Conservation (phyloP, 2,113 vertebrate genomes). For the Mustelus asterias region DNA sequence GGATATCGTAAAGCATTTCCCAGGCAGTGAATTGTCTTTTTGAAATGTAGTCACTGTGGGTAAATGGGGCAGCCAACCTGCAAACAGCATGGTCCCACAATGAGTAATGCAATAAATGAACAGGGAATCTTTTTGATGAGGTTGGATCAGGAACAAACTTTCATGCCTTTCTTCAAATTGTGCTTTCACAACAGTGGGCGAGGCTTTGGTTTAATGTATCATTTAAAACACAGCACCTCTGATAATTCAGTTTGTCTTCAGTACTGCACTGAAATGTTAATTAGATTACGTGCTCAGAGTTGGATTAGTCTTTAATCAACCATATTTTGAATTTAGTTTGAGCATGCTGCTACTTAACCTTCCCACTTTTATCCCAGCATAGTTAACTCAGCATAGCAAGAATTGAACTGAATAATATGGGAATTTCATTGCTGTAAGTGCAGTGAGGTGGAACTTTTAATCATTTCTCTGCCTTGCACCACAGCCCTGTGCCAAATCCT, state of each 20-base stretch:
- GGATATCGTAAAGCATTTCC: neutral
- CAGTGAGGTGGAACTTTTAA: neutral
- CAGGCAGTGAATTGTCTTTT: neutral
- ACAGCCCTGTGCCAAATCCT: neutral
- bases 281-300: neutral
- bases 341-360: neutral
- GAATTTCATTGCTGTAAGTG: neutral
- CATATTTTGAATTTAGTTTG: neutral
- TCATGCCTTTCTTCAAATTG: neutral
- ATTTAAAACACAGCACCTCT: neutral
- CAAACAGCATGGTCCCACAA: too few relatives aligned
- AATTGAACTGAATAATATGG: neutral
- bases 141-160: neutral
- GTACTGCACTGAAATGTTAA: neutral
- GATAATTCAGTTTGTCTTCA: neutral
- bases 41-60: neutral
- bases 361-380: neutral
- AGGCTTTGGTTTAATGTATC: neutral
- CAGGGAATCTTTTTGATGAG: neutral
- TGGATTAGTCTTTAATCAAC: neutral
- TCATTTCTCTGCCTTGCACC: neutral
- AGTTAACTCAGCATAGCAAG: neutral
- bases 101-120: neutral
- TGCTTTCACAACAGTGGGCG: neutral
- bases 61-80: neutral